phyloP scores from a whole-genome alignment of 1,140 invertebrate species.

The Bombus waltoni region DNA sequence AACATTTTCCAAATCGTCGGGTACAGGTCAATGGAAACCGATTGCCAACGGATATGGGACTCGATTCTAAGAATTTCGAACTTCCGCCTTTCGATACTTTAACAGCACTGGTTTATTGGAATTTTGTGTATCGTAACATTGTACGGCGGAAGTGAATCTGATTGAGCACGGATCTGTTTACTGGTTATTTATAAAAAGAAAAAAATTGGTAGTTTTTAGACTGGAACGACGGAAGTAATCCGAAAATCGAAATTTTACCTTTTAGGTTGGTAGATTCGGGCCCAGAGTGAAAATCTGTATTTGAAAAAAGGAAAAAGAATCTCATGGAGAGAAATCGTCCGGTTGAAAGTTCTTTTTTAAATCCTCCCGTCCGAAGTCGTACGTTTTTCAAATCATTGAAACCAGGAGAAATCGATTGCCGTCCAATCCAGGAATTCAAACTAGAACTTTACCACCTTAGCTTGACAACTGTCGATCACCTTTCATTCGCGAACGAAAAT shows the following conservation, averaged over 20 bases:
- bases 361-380: neutral
- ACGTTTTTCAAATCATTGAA: neutral
- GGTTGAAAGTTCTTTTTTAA: neutral
- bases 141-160: too few relatives aligned
- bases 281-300: too few relatives aligned
- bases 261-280: too few relatives aligned
- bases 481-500: neutral
- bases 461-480: neutral
- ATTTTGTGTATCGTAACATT: too few relatives aligned
- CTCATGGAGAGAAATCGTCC: neutral
- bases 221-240: too few relatives aligned
- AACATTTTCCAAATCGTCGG: constrained; percentile 1
- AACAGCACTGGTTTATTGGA: neutral
- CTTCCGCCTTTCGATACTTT: neutral
- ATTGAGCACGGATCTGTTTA: too few relatives aligned
- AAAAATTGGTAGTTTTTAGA: too few relatives aligned
- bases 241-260: too few relatives aligned
- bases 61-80: neutral
- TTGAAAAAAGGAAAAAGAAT: neutral
- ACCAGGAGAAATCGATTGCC: neutral
- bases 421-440: neutral
- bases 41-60: neutral
- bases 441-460: neutral
- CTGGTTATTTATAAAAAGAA: too few relatives aligned
- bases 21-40: neutral